phyloP scores from a whole-genome alignment of 2,113 vertebrate genomes.

The Archocentrus centrarchus region DNA sequence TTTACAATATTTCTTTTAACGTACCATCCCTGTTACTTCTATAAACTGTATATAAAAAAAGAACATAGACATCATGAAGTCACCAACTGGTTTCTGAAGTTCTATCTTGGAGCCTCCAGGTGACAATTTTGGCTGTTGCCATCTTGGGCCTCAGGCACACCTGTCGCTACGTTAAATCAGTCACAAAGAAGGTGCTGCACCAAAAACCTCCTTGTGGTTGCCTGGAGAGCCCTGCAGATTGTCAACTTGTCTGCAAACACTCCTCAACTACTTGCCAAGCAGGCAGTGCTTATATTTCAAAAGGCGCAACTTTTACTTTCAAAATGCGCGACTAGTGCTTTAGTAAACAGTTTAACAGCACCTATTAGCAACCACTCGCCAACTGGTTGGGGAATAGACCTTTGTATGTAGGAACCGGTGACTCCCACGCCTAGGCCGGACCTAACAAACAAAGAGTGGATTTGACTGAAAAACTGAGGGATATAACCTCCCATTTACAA shows the following conservation, averaged over 20 bases:
- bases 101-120: background rate
- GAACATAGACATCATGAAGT: background rate
- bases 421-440: too few relatives aligned
- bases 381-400: background rate
- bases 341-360: too few relatives aligned
- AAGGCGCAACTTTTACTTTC: too few relatives aligned
- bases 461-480: background rate
- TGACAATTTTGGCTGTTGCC: background rate
- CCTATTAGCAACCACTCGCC: too few relatives aligned
- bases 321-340: too few relatives aligned
- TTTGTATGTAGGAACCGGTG: background rate
- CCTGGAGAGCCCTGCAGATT: background rate
- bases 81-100: background rate
- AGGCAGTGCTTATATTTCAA: too few relatives aligned
- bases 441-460: background rate
- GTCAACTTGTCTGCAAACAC: background rate
- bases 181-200: background rate
- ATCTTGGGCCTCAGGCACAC: fast-evolving
- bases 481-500: background rate
- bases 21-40: background rate
- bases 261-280: background rate
- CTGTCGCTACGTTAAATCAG: background rate
- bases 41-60: background rate
- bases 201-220: background rate
- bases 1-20: background rate